Evolutionary conservation across 2,888 invertebrate genomes (phyloP), one percentile per base, ranked within the genome.

Genomic region (Hermaeophaga mercurialis): DNA sequence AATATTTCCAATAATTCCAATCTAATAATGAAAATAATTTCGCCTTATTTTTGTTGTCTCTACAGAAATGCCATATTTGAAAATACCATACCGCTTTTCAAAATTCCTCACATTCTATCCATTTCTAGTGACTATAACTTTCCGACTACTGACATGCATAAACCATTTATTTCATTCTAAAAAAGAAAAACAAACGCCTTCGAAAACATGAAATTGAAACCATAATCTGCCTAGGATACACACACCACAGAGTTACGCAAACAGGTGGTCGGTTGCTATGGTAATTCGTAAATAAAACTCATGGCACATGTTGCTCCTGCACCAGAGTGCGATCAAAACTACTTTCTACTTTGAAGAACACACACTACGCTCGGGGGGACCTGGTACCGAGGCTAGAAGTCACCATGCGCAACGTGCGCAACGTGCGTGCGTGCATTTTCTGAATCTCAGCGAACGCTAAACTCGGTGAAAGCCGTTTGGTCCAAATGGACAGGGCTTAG

Each of bases 241-340:
- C n/a, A n/a, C 14, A 7, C 11, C 26, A 26, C 15, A 39, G 18
- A 34, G 48, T 44, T 45, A 54, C 45, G 46, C 41, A 18, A 60
- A 61, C 61, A 59, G 62, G 62, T 62, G 59, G 62, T 58, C 43
- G 47, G 62, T 58, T 56, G 55, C 55, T 53, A 62, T 62, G 62
- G 57, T 11, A 47, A 62, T 50, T 15, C 47, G 54, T 57, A 56
- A 56, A 59, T 59, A 58, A 59, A 55, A 45, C 9, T 33, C 14
- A 48, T 44, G 38, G 56, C 57, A 59, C 55, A 55, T 54, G 53
- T 33, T 45, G 9, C 9, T 17, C 8, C 8, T 18, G 24, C 17
- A 15, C 11, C 9, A 7, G 11, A 17, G 1, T 11, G 28, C 6
- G 38, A 34, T 58, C 62, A 56, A 62, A 59, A 62, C 62, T 62